Evolutionary conservation across 2,888 invertebrate species (phyloP).

Genomic region (Busseola fusca): DNA sequence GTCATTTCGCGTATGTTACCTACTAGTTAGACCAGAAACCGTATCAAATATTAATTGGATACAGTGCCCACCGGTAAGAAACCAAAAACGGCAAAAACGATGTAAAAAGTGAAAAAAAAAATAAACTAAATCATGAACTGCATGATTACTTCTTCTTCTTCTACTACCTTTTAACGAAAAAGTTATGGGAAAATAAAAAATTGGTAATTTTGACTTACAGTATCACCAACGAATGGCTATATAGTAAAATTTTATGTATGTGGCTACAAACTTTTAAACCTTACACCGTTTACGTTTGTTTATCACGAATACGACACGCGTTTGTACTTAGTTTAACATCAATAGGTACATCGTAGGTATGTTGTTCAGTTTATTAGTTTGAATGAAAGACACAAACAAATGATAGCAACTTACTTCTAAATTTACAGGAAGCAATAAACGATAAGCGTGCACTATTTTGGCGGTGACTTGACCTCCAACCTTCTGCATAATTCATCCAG

Average conservation of each 20-base stretch:
- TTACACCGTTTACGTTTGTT: slow-evolving; percentile 1
- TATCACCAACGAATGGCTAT: not conserved
- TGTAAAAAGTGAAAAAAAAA: not conserved
- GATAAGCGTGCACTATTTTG: slow-evolving; percentile 62
- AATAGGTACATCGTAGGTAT: slow-evolving; percentile 22
- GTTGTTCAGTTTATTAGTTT: slow-evolving; percentile 8
- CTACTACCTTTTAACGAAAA: no score
- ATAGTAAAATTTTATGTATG: not conserved
- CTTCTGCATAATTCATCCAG: slow-evolving; percentile 56
- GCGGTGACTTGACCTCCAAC: slow-evolving; percentile 53
- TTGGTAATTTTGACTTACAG: not conserved
- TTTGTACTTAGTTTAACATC: slow-evolving; percentile 24
- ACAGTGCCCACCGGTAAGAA: not conserved
- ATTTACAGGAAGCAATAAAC: slow-evolving; percentile 47
- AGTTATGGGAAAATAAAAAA: not conserved
- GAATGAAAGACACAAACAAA: slow-evolving; percentile 44
- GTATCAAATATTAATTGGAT: not conserved
- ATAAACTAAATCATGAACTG: no score
- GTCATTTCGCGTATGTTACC: slow-evolving; percentile 1
- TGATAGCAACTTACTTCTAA: slow-evolving; percentile 32
- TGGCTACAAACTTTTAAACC: slow-evolving; percentile 1
- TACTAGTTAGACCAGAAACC: not conserved
- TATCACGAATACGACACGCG: slow-evolving; percentile 17
- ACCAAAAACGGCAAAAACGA: not conserved
- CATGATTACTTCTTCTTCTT: no score